Percentiles rank a stretch among this genome's conserved stretches.
Evolutionary conservation across 2,797 vertebrate genomes (phyloP).

Genomic region (Coregonus suidteri): DNA sequence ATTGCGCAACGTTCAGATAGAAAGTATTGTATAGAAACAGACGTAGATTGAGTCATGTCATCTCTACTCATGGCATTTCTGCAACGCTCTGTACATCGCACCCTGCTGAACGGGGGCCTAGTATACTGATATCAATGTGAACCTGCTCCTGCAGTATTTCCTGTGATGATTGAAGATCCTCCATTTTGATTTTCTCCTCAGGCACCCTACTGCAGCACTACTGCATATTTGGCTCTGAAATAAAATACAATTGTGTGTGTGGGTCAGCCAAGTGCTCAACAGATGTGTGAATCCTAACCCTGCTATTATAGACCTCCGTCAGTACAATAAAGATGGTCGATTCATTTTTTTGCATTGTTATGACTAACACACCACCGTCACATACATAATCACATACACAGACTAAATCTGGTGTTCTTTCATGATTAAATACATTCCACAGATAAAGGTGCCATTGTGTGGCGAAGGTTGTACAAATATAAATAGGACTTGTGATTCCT

Average conservation of each 20-base stretch:
- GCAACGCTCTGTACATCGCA: conserved; percentile 49
- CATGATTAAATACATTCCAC: no score
- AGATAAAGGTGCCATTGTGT: no score
- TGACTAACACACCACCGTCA: background rate
- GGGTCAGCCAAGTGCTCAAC: conserved; percentile 72
- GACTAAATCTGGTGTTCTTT: no score
- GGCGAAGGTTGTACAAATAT: no score
- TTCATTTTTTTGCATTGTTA: conserved; percentile 68
- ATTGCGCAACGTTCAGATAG: no score
- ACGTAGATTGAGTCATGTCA: no score
- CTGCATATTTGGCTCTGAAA: conserved; percentile 82
- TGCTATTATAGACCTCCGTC: conserved; percentile 82
- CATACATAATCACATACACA: background rate
- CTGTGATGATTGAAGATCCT: conserved; percentile 54
- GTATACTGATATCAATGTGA: conserved; percentile 57
- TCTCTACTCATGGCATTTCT: no score
- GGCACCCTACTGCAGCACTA: conserved; percentile 70
- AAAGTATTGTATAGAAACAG: no score
- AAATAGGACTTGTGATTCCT: no score
- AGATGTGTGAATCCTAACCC: conserved; percentile 82
- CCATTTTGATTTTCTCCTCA: conserved; percentile 55
- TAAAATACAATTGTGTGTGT: conserved; percentile 79
- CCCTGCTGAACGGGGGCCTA: conserved; percentile 46
- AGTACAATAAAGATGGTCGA: conserved; percentile 84
- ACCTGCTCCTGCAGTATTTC: conserved; percentile 53